Conservation (phyloP, 2,113 vertebrate species). For the Thryonomys swinderianus region DNA sequence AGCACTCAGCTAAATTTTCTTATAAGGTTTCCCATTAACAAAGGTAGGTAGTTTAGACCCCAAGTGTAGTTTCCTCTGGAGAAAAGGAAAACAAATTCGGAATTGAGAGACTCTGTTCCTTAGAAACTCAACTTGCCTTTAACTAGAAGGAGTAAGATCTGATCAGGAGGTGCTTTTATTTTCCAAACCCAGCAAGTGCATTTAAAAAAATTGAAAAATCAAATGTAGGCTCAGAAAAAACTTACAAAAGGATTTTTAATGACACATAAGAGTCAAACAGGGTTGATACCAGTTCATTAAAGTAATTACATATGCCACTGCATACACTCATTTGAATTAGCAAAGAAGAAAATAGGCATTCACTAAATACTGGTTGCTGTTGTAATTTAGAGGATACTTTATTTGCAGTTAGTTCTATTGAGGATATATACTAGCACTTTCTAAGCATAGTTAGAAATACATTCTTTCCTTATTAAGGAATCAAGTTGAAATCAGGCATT, state of each 20-base stretch:
- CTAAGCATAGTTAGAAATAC: not conserved
- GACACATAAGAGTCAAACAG: not conserved
- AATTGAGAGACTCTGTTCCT: not conserved
- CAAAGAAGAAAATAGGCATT: not conserved
- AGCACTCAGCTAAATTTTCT: not conserved
- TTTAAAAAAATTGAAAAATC: not conserved
- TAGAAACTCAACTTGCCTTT: not conserved
- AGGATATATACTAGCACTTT: not conserved
- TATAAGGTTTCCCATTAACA: not conserved
- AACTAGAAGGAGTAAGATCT: slow-evolving; percentile 20
- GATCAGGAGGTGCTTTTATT: not conserved
- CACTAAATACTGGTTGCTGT: not conserved
- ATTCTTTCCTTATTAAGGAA: not conserved
- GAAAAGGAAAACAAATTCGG: slow-evolving; percentile 38
- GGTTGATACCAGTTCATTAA: not conserved
- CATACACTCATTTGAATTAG: not conserved
- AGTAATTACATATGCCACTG: not conserved
- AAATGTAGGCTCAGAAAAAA: not conserved
- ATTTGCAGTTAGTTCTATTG: no score
- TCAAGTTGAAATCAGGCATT: not conserved
- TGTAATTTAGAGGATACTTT: not conserved
- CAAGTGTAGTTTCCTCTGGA: slow-evolving; percentile 50
- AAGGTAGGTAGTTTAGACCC: slow-evolving; percentile 35
- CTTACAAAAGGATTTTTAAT: not conserved
- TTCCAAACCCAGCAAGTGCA: slow-evolving; percentile 19